A percentile compares a stretch with the other conserved stretches of the same genome.
Evolutionary conservation across 53 echinoderm and acorn worm genomes (phyloP).

Genomic region (Stichopus horrens): DNA sequence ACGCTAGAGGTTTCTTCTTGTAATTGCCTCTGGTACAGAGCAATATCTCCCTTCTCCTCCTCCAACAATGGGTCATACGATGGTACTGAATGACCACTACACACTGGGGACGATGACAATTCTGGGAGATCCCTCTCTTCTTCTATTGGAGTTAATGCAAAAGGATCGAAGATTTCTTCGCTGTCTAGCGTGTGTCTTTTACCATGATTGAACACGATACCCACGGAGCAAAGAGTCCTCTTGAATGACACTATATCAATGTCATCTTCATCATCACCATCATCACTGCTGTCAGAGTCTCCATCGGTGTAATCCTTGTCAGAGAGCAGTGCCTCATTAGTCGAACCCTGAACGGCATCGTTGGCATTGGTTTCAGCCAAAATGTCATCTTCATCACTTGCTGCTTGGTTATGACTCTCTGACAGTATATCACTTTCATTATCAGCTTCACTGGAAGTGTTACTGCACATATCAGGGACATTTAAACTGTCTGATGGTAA

Average conservation of each 20-base stretch:
- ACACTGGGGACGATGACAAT: background rate
- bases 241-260: constrained; percentile 25
- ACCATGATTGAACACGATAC: constrained; percentile 11
- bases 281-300: background rate
- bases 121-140: constrained; percentile 25
- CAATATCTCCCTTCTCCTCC: constrained; percentile 24
- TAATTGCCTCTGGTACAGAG: background rate
- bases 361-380: background rate
- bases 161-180: constrained; percentile 45
- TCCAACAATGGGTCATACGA: constrained; percentile 7
- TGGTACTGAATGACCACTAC: background rate
- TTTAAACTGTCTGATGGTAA: background rate
- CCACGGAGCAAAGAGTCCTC: background rate
- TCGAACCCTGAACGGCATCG: background rate
- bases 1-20: background rate
- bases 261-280: background rate
- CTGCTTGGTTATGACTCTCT: background rate
- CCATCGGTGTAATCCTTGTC: constrained; percentile 21
- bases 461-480: background rate
- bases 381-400: background rate
- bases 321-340: background rate
- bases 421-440: background rate
- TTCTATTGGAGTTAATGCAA: constrained; percentile 15
- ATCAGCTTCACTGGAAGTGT: background rate
- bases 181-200: constrained; percentile 23